Conservation (phyloP, 1,140 invertebrate genomes). For the Battus philenor region DNA sequence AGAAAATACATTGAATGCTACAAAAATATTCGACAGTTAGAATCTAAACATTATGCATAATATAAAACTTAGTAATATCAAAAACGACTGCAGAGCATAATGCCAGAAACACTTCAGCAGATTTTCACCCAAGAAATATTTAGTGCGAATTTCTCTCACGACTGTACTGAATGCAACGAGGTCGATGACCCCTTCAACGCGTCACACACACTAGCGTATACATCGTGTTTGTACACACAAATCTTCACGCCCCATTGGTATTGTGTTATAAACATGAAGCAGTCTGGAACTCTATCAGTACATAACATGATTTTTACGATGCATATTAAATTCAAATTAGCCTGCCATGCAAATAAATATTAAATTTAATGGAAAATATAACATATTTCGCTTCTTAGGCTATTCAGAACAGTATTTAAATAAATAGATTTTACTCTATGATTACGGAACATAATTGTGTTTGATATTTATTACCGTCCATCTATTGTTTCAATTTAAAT, state of each 20-base stretch:
- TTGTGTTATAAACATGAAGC: background rate
- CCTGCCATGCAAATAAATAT: background rate
- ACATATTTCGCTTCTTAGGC: no score
- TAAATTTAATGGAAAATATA: background rate
- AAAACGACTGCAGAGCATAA: conserved; percentile 6
- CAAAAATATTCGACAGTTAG: conserved; percentile 5
- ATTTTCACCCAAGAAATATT: conserved; percentile 17
- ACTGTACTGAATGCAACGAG: conserved; percentile 15
- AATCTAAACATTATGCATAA: conserved; percentile 4
- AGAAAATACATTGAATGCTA: background rate
- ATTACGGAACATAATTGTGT: no score
- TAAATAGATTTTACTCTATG: no score
- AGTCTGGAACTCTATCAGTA: background rate
- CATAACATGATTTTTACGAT: conserved; percentile 5
- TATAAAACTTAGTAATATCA: conserved; percentile 6
- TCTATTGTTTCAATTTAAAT: no score
- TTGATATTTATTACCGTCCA: no score
- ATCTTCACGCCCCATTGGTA: background rate
- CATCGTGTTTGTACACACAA: no score
- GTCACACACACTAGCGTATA: no score
- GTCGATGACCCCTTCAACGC: conserved; percentile 14
- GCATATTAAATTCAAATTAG: conserved; percentile 5
- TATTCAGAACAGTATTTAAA: no score
- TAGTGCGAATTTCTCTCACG: conserved; percentile 15
- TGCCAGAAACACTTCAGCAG: conserved; percentile 13